Base-by-base conservation (phyloP, 2,888 invertebrate genomes). In the Silvanus unidentatus region DNA sequence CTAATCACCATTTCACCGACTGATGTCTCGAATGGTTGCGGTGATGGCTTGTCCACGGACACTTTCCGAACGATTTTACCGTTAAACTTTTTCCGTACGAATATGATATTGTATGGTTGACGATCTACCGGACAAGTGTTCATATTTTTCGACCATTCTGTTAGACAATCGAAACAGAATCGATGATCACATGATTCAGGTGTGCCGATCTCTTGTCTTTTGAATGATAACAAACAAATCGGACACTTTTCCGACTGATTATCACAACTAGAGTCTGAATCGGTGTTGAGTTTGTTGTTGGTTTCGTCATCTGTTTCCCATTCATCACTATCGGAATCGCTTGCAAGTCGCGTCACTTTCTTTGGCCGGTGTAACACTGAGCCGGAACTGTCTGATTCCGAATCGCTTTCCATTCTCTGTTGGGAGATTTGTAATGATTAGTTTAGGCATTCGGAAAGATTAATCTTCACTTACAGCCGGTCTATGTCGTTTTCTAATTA, bases 91-190 rank as follows among this genome's bases (percentile, higher is more conserved):
- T 3, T 5, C 22, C 22, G 22, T 22, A 92, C 12, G 5, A 32
- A 32, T 11, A 95, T 90, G 35, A 79, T 73, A 46, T 81, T 78
- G 68, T 93, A 97, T 29, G 80, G 79, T 56, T 84, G 81, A 16
- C 66, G 47, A 71, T 96, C 95, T 29, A 94, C 88, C 0, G 96
- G 97, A 69, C 97, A 97, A 1, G 95, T 95, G 65, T 93, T 93
- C 35, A 92, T 86, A 75, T 89, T 93, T 77, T 85, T 89, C n/a
- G 93, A 84, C 96, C 96, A 96, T 68, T 94, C 92, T 41, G 84
- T 79, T 51, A 96, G 85, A 69, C 96, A 96, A 55, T 87, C 85
- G 30, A 88, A 77, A 69, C 96, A 96, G 71, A 94, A 96, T 46
- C 79, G 77, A 66, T 96, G 96, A 55, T 91, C 89, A 72, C 95